Percentiles rank a stretch among this genome's conserved stretches.
phyloP scores from a whole-genome alignment of 2,888 invertebrate genomes.

The Drosophila lacicola region DNA sequence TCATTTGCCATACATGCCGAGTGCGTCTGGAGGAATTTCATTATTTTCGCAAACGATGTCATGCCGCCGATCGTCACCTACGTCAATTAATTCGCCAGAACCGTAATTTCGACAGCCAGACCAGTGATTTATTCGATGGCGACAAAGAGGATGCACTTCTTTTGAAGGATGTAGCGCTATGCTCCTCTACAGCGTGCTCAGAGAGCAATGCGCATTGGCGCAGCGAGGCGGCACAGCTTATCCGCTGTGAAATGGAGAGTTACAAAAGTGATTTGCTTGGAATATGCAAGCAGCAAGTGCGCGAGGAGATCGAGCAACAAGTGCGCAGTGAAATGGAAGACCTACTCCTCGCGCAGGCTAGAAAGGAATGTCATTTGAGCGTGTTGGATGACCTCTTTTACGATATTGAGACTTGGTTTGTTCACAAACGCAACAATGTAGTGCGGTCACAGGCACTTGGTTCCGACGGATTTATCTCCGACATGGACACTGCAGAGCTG shows the following conservation, averaged over 20 bases:
- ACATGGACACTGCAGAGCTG: slow-evolving; percentile 8
- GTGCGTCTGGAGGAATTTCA: slow-evolving; percentile 64
- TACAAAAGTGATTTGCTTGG: slow-evolving; percentile 55
- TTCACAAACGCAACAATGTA: slow-evolving; percentile 58
- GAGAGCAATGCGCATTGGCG: slow-evolving; percentile 68
- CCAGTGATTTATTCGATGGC: neutral
- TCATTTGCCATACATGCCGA: slow-evolving; percentile 56
- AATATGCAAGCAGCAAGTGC: slow-evolving; percentile 60
- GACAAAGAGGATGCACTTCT: slow-evolving; percentile 25
- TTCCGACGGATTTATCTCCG: slow-evolving; percentile 40
- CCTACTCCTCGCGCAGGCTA: slow-evolving; percentile 40
- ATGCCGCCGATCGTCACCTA: slow-evolving; percentile 54
- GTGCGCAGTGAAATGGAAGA: slow-evolving; percentile 55
- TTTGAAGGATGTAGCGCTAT: slow-evolving; percentile 46
- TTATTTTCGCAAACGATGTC: slow-evolving; percentile 63
- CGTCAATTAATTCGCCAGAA: slow-evolving; percentile 23
- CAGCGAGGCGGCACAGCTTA: slow-evolving; percentile 42
- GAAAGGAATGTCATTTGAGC: slow-evolving; percentile 40
- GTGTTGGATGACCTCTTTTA: slow-evolving; percentile 62
- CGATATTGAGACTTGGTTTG: slow-evolving; percentile 60
- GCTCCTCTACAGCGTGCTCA: slow-evolving; percentile 45
- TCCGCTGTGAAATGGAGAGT: slow-evolving; percentile 52
- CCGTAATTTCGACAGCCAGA: neutral
- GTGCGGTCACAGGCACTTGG: slow-evolving; percentile 17
- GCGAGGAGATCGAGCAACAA: slow-evolving; percentile 63